A percentile compares a stretch with the other conserved stretches of the same genome.
Conservation (phyloP, 1,140 invertebrate genomes). For the Drosophila varians region DNA sequence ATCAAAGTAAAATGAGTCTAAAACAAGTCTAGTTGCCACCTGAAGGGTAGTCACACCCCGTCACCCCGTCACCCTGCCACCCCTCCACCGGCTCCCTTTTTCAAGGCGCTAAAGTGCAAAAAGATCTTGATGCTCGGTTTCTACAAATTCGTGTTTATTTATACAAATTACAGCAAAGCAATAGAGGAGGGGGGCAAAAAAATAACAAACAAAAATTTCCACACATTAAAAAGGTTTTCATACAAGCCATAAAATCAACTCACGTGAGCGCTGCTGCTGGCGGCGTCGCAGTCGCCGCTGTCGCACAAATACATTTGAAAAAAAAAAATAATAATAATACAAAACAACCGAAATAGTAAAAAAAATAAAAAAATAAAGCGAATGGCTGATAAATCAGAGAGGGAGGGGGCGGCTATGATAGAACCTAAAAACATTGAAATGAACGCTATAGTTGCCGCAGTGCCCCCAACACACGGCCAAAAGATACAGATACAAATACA, state of each 20-base stretch:
- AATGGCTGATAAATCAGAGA: conserved; percentile 73
- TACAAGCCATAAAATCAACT: conserved; percentile 61
- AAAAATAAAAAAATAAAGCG: conserved; percentile 10
- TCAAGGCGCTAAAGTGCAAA: conserved; percentile 36
- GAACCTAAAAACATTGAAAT: conserved; percentile 77
- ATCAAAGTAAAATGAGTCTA: conserved; percentile 9
- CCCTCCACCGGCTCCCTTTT: background rate
- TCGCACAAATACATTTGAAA: conserved; percentile 46
- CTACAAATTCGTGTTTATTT: conserved; percentile 59
- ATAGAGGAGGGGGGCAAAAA: too few relatives aligned
- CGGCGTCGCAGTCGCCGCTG: conserved; percentile 37
- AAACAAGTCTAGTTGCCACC: conserved; percentile 10
- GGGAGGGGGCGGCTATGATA: conserved; percentile 17
- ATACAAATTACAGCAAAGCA: conserved; percentile 69
- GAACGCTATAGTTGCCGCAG: conserved; percentile 68
- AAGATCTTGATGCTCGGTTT: conserved; percentile 24
- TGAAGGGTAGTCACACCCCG: background rate
- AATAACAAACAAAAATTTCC: conserved; percentile 68
- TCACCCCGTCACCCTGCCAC: background rate
- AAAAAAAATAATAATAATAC: conserved; percentile 52
- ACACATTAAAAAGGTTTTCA: conserved; percentile 76
- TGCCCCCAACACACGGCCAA: conserved; percentile 28
- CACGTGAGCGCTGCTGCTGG: conserved; percentile 69
- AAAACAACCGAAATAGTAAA: conserved; percentile 37
- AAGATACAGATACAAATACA: conserved; percentile 25